Evolutionary conservation across 2,113 vertebrate genomes (phyloP).

Genomic region (Pteronura brasiliensis): DNA sequence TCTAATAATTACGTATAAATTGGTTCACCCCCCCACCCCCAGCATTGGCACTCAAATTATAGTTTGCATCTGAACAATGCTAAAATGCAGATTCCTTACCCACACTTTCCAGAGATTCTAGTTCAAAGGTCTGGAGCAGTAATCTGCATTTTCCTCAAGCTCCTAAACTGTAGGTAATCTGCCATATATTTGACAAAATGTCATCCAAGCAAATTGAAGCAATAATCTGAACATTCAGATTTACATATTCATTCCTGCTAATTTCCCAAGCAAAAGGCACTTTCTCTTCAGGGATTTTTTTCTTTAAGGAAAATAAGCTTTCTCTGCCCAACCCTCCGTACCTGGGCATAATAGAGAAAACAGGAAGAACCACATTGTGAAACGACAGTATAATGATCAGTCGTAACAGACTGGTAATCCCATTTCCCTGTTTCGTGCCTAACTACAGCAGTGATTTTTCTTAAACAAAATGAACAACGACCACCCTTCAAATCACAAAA

Average conservation of each 20-base stretch:
- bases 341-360: background rate
- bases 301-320: background rate
- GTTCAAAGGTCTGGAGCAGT: background rate
- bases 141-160: background rate
- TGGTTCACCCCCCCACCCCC: background rate
- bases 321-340: background rate
- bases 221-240: background rate
- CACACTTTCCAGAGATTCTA: background rate
- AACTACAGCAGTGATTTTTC: background rate
- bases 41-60: background rate
- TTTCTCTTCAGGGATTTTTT: conserved; percentile 45
- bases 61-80: background rate
- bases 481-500: background rate
- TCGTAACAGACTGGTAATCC: background rate
- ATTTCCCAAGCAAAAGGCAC: background rate
- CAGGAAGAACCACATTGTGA: background rate
- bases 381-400: conserved; percentile 13
- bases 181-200: background rate
- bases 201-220: background rate
- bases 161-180: background rate
- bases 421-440: background rate
- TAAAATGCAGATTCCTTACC: background rate
- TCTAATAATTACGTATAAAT: conserved; percentile 42
- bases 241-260: conserved; percentile 13
- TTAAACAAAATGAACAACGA: background rate